Conservation (phyloP, 2,797 vertebrate species). For the Choloepus didactylus region DNA sequence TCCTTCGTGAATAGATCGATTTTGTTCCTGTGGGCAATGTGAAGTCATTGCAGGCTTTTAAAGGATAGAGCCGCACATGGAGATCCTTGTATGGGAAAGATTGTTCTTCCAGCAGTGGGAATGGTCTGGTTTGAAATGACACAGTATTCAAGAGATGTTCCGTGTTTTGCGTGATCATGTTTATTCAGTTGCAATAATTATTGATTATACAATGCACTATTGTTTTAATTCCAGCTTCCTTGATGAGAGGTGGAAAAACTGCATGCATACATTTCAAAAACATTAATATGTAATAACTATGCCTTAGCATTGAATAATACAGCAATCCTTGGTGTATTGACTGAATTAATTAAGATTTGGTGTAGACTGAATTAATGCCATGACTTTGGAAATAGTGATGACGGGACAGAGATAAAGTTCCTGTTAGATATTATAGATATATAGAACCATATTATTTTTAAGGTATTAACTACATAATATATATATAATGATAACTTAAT, state of each 20-base stretch:
- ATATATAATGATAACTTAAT: background rate
- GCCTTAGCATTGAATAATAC: background rate
- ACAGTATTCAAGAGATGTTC: background rate
- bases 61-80: background rate
- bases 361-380: background rate
- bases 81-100: background rate
- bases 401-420: background rate
- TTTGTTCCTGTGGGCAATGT: background rate
- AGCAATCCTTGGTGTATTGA: background rate
- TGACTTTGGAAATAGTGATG: background rate
- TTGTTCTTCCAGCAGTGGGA: background rate
- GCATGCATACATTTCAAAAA: background rate
- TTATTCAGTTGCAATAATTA: background rate
- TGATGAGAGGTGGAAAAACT: background rate
- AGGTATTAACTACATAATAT: background rate
- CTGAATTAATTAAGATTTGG: background rate
- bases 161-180: background rate
- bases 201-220: background rate
- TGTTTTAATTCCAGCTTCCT: slow-evolving; percentile 1
- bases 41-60: background rate
- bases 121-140: background rate
- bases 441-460: background rate
- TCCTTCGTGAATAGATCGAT: background rate
- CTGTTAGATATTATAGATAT: background rate
- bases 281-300: background rate